Percentiles rank a stretch among this genome's conserved stretches.
Evolutionary conservation across 2,797 vertebrate species (phyloP).

Genomic region (Glossophaga mutica): DNA sequence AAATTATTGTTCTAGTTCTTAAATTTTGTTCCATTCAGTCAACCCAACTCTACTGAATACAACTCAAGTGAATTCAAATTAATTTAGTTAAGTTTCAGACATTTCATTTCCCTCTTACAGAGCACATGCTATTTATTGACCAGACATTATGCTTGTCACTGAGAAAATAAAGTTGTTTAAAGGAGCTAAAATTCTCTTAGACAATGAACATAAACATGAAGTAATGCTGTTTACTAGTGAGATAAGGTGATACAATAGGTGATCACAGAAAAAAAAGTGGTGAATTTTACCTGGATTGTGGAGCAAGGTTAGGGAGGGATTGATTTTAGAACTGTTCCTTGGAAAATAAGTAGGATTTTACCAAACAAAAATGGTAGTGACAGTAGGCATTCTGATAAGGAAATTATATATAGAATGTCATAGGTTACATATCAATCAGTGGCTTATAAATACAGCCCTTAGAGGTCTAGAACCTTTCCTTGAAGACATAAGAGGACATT

Average conservation of each 20-base stretch:
- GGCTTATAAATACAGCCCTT: not conserved
- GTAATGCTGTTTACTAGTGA: not conserved
- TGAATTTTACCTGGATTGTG: not conserved
- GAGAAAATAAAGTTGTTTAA: not conserved
- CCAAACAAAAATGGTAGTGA: not conserved
- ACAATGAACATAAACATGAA: not conserved
- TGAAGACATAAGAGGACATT: not conserved
- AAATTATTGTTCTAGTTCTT: not conserved
- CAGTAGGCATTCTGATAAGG: not conserved
- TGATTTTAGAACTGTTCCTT: not conserved
- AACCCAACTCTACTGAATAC: not conserved
- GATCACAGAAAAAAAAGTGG: not conserved
- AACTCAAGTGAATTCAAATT: not conserved
- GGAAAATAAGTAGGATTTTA: not conserved
- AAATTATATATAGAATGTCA: not conserved
- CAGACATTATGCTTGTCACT: not conserved
- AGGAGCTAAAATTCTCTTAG: not conserved
- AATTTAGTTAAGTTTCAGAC: not conserved
- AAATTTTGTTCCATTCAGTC: not conserved
- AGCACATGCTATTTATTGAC: not conserved
- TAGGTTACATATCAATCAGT: not conserved
- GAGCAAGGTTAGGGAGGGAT: not conserved
- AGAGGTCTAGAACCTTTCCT: not conserved
- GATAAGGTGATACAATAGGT: accelerated
- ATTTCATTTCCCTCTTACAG: not conserved